Evolutionary conservation across 2,113 vertebrate species (phyloP).

Genomic region (Rafetus swinhoei): DNA sequence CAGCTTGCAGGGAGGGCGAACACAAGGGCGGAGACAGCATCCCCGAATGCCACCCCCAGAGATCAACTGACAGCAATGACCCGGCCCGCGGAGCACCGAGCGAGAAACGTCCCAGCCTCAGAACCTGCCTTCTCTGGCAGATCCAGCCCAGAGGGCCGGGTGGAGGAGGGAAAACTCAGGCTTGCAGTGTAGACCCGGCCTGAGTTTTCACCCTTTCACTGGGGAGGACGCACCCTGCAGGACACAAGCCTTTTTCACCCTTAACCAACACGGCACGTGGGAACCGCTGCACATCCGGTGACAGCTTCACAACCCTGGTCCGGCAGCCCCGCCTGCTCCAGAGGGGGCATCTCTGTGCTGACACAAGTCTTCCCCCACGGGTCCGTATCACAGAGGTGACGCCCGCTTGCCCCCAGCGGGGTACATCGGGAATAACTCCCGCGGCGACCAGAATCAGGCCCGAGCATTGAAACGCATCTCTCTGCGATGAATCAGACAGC

Average conservation of each 20-base stretch:
- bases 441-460: rapidly evolving
- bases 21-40: neutral
- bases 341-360: neutral
- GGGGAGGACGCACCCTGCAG: neutral
- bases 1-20: neutral
- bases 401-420: neutral
- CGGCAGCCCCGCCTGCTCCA: neutral
- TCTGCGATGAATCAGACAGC: rapidly evolving
- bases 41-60: neutral
- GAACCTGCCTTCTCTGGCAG: neutral
- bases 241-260: neutral
- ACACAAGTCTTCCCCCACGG: neutral
- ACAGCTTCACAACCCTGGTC: neutral
- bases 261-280: rapidly evolving
- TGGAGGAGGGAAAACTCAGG: neutral
- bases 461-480: neutral
- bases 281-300: neutral
- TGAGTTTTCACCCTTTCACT: neutral
- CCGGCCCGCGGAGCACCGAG: neutral
- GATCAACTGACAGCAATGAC: neutral
- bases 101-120: neutral
- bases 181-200: neutral
- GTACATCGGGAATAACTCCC: neutral
- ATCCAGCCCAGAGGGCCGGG: neutral
- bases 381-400: neutral